Base-by-base conservation (phyloP, 2,113 vertebrate genomes). In the Onychostruthus taczanowskii region DNA sequence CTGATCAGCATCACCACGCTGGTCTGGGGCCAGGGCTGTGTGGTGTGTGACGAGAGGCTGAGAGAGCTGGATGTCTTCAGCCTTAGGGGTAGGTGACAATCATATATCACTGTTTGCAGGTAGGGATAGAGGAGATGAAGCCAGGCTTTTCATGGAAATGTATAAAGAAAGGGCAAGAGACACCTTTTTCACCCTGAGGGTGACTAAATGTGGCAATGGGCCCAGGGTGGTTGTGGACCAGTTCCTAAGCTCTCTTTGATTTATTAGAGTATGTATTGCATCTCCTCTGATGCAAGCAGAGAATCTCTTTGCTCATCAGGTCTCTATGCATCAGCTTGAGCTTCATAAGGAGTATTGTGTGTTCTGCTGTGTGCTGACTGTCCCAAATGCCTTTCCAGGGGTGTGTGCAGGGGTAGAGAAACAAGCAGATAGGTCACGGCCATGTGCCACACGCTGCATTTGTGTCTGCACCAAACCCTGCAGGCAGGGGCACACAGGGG, bases 371-470 rank as follows among this genome's bases (percentile, higher is more conserved):
- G 63, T 8, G 27, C 19, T 43, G 13, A 5, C 30, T 83, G 61
- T 22, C 31, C 66, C 39, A 22, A 33, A 18, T 41, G 9, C 30
- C 31, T 43, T 59, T 53, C 31, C 37, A 62, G n/a, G 41, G 33
- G 7, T 44, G 31, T 55, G 30, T 18, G 21, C 9, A 24, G 64
- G 62, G 49, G 8, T n/a, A 5, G 2, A 41, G 58, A 61, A 68
- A 76, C 26, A 52, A 55, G 41, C 37, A 68, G 26, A 28, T 17
- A 11, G 2, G 2, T 31, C 11, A 2, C 35, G 33, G 13, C 52
- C 12, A 0, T 3, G 21, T 49, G 21, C 14, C 35, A 46, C 39
- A 37, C 1, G 0, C 16, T 82, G 72, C 16, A 2, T 31, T 69
- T 58, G 10, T 84, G 15, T 52, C 81, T 74, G 26, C 43, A 37